phyloP scores from a whole-genome alignment of 2,113 vertebrate genomes.

The Machaerirhynchus nigripectus region DNA sequence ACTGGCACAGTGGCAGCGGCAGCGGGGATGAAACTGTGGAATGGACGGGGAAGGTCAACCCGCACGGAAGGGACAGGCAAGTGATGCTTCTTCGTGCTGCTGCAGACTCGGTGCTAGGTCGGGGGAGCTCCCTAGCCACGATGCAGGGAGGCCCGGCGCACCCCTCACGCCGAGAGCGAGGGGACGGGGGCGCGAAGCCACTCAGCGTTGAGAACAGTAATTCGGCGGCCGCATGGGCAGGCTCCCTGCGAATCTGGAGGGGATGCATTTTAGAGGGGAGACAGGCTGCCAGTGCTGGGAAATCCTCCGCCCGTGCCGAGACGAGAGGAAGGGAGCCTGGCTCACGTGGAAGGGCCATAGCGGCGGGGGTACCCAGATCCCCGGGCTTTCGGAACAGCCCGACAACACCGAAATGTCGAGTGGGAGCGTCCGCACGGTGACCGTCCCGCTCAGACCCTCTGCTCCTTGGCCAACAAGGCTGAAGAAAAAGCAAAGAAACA shows the following conservation, averaged over 20 bases:
- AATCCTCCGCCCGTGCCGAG: rapidly evolving
- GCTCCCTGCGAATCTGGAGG: neutral
- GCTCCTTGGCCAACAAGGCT: neutral
- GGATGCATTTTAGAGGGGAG: neutral
- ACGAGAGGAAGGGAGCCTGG: rapidly evolving
- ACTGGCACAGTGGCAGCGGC: rapidly evolving
- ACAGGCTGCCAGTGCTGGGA: rapidly evolving
- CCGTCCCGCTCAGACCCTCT: rapidly evolving
- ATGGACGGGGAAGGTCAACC: rapidly evolving
- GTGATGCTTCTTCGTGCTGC: rapidly evolving
- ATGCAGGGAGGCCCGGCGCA: rapidly evolving
- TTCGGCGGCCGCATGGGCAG: rapidly evolving
- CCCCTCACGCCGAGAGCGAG: rapidly evolving
- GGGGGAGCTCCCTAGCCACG: rapidly evolving
- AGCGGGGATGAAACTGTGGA: rapidly evolving
- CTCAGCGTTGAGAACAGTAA: rapidly evolving
- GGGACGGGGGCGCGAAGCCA: rapidly evolving
- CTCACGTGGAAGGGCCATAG: rapidly evolving
- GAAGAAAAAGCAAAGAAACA: neutral
- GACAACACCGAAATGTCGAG: rapidly evolving
- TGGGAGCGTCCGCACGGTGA: rapidly evolving
- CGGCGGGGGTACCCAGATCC: rapidly evolving
- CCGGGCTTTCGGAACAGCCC: rapidly evolving
- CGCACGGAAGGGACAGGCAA: rapidly evolving
- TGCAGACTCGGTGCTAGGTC: rapidly evolving